These are phyloP conservation scores for Oncorhynchus gorbuscha DNA, from an alignment of 2,113 vertebrate species.

Conservation along the genomic window DNA sequence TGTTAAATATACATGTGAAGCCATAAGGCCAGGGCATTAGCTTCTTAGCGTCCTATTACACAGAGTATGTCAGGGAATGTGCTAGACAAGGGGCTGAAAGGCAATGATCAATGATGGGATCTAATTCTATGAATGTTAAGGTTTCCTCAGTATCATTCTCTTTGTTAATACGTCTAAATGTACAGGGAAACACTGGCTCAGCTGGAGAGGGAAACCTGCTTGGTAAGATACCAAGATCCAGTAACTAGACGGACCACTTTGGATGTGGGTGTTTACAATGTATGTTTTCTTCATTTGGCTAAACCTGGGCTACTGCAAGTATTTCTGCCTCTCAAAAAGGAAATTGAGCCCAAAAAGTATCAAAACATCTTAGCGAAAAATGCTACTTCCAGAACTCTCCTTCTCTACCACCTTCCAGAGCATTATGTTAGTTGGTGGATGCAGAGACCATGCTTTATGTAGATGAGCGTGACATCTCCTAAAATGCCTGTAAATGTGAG, in stretches of 20 bases:
- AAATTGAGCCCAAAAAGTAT: too few relatives aligned
- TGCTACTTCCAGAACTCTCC: background rate
- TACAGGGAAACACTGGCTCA: background rate
- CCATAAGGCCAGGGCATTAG: slow-evolving; percentile 38
- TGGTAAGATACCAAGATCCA: background rate
- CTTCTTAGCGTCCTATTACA: slow-evolving; percentile 42
- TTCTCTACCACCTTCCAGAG: background rate
- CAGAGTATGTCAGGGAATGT: slow-evolving; percentile 39
- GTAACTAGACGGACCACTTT: background rate
- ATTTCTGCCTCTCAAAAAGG: too few relatives aligned
- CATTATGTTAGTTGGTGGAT: background rate
- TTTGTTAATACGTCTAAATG: background rate
- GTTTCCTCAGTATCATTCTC: slow-evolving; percentile 8
- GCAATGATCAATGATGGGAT: slow-evolving; percentile 34
- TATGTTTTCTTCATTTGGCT: too few relatives aligned
- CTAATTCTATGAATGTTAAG: slow-evolving; percentile 14
- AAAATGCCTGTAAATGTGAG: slow-evolving; percentile 65
- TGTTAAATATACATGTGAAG: slow-evolving; percentile 63
- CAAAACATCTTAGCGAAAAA: background rate
- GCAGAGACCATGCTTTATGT: slow-evolving; percentile 41
- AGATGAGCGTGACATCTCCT: slow-evolving; percentile 68
- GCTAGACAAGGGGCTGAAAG: slow-evolving; percentile 22
- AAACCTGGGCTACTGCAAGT: too few relatives aligned
- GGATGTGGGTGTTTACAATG: background rate
- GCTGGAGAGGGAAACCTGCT: background rate